Conservation (phyloP, 2,888 invertebrate species). For the Leptopilina myrica region DNA sequence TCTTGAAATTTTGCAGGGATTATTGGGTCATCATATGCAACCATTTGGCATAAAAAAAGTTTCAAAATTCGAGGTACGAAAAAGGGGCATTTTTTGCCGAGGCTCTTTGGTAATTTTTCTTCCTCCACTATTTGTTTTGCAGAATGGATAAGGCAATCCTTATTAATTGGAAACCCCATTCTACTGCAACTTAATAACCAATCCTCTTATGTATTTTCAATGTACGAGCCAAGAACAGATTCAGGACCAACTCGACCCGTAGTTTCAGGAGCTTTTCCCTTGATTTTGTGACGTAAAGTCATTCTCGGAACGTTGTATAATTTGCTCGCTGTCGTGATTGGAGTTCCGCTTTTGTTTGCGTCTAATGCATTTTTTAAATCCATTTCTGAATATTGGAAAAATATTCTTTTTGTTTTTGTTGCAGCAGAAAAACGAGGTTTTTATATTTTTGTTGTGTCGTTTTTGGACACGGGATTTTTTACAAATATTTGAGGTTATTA, state of each 20-base stretch:
- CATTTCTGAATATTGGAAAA: not conserved
- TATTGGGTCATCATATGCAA: no score
- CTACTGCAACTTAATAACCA: constrained; percentile 53
- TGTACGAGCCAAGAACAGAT: not conserved
- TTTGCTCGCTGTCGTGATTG: not conserved
- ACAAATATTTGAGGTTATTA: no score
- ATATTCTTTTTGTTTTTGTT: constrained; percentile 3
- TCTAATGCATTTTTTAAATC: not conserved
- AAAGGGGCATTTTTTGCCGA: no score
- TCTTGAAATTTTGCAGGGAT: no score
- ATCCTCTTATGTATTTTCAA: not conserved
- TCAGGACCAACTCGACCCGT: not conserved
- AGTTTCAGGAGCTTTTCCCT: constrained; percentile 4
- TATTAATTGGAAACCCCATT: constrained; percentile 59
- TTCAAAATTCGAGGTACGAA: no score
- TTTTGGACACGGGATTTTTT: no score
- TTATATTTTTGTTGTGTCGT: no score
- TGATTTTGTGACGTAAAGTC: not conserved
- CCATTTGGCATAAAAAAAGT: no score
- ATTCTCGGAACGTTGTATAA: not conserved
- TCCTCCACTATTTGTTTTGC: constrained; percentile 55
- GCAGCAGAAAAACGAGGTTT: not conserved
- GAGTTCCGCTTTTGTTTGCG: no score
- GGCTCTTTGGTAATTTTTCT: constrained; percentile 45
- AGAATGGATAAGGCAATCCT: constrained; percentile 44